These are phyloP conservation scores for Sinocyclocheilus anophthalmus DNA, from an alignment of 2,113 vertebrate species.

Conservation along the genomic window DNA sequence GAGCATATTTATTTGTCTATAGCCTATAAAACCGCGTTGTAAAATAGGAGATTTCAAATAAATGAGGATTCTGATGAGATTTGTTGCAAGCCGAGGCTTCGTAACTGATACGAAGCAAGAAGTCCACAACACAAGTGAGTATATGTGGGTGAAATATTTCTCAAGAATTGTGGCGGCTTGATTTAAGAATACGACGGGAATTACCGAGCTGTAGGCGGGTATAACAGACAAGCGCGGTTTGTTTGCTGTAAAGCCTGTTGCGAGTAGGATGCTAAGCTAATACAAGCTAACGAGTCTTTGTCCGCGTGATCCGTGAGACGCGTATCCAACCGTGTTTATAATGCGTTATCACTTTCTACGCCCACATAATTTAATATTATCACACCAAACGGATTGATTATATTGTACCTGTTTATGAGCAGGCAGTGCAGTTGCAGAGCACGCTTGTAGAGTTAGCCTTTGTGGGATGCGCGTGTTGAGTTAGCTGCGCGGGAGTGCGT, in stretches of 20 bases:
- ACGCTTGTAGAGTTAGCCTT: neutral
- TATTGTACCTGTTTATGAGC: neutral
- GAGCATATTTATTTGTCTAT: no score
- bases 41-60: no score
- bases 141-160: neutral
- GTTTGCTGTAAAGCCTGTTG: slow-evolving; percentile 11
- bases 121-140: slow-evolving; percentile 26
- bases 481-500: neutral
- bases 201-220: neutral
- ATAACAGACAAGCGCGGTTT: neutral
- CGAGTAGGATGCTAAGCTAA: slow-evolving; percentile 35
- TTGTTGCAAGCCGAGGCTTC: slow-evolving; percentile 27
- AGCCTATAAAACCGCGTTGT: no score
- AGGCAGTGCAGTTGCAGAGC: neutral
- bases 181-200: neutral
- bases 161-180: neutral
- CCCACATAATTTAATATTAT: neutral
- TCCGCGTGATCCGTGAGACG: slow-evolving; percentile 11
- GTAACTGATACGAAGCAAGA: slow-evolving; percentile 38
- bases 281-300: slow-evolving; percentile 22
- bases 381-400: neutral
- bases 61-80: no score
- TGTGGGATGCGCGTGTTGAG: slow-evolving; percentile 12
- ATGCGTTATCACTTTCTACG: neutral
- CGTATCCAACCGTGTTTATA: neutral